These are phyloP conservation scores for Sylvilagus bachmani DNA, from an alignment of 2,113 vertebrate species.

Conservation along the genomic window DNA sequence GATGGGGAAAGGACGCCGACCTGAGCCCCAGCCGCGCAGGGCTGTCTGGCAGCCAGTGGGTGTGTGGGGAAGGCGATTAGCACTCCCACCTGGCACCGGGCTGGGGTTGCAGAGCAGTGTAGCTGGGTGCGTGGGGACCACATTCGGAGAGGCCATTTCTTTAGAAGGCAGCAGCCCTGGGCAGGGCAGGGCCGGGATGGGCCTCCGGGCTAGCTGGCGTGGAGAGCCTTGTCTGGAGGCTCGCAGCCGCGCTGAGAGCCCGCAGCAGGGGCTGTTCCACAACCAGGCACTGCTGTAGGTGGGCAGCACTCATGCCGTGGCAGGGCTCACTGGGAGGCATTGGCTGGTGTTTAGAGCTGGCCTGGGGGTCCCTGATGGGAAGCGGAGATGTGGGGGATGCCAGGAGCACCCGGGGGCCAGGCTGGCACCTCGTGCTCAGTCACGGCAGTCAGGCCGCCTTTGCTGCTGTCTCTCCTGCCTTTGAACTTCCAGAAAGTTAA, in stretches of 20 bases:
- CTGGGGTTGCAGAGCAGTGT: not conserved
- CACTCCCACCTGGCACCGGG: not conserved
- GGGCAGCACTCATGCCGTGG: not conserved
- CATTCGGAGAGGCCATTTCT: not conserved
- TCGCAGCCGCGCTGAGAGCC: too few species aligned
- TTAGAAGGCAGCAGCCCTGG: too few species aligned
- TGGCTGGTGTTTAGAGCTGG: not conserved
- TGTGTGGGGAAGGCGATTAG: not conserved
- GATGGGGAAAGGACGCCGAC: not conserved
- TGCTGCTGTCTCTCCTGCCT: not conserved
- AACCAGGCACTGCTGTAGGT: rapidly evolving
- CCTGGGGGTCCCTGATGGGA: rapidly evolving
- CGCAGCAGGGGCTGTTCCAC: too few species aligned
- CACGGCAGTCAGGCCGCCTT: not conserved
- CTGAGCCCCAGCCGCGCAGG: too few species aligned
- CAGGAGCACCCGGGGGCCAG: not conserved
- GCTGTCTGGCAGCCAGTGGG: not conserved
- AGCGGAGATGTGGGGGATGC: not conserved
- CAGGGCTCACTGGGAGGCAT: not conserved
- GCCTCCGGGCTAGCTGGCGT: not conserved
- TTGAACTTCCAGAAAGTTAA: not conserved
- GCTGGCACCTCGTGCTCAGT: rapidly evolving
- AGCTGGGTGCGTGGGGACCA: not conserved
- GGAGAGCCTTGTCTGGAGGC: too few species aligned
- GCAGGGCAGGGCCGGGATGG: too few species aligned